A percentile compares a stretch with the other conserved stretches of the same genome.
Conservation (phyloP, 2,797 vertebrate genomes). For the Pelobates cultripes region DNA sequence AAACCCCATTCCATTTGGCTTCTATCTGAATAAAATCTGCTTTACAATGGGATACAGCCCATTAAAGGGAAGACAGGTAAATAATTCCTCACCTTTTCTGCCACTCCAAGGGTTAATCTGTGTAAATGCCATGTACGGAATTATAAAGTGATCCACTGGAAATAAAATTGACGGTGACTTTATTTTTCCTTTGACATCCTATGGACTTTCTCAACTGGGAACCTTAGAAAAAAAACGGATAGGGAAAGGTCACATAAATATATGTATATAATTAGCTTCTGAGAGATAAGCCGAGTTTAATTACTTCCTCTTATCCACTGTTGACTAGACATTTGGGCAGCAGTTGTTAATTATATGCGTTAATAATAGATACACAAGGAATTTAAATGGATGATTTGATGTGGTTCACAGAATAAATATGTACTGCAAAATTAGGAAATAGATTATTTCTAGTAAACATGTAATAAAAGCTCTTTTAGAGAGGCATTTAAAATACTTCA, state of each 20-base stretch:
- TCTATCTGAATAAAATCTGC: no score
- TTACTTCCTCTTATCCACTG: conserved; percentile 51
- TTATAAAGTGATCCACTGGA: conserved; percentile 21
- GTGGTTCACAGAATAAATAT: conserved; percentile 19
- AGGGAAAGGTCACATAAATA: conserved; percentile 51
- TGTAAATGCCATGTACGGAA: conserved; percentile 19
- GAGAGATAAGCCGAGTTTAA: conserved; percentile 47
- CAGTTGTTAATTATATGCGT: conserved; percentile 49
- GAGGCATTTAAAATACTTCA: not conserved
- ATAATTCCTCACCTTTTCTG: not conserved
- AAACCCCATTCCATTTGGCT: no score
- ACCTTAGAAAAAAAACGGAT: conserved; percentile 12
- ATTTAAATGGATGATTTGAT: conserved; percentile 20
- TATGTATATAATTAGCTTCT: conserved; percentile 49
- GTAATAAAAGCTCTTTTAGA: conserved; percentile 3
- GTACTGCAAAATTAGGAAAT: conserved; percentile 24
- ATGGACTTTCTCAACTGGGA: conserved; percentile 23
- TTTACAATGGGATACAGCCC: no score
- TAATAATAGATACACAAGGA: conserved; percentile 38
- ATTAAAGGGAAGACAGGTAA: no score
- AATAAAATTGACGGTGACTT: no score
- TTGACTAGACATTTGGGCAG: conserved; percentile 51
- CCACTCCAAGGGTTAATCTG: not conserved
- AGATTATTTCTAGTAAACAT: conserved; percentile 21
- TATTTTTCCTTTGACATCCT: conserved; percentile 15